phyloP scores from a whole-genome alignment of 2,888 invertebrate genomes.

The Marronus borbonicus region DNA sequence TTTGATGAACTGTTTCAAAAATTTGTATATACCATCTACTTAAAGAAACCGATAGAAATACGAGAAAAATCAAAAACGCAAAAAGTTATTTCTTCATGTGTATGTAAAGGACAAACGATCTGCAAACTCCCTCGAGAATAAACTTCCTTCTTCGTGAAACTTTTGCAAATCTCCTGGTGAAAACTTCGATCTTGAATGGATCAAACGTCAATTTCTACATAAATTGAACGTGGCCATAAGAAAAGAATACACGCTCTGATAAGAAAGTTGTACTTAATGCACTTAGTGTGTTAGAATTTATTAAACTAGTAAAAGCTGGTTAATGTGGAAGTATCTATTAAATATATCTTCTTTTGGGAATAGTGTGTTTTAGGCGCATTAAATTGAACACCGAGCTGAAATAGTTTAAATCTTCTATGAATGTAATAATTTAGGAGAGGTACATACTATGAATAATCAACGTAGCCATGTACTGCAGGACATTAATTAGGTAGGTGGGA shows the following conservation, averaged over 20 bases:
- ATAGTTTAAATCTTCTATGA: too few relatives aligned
- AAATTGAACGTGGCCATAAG: constrained; percentile 30
- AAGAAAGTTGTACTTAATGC: neutral
- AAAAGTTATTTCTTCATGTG: constrained; percentile 21
- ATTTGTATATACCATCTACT: neutral
- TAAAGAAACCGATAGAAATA: constrained; percentile 9
- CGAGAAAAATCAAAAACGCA: constrained; percentile 20
- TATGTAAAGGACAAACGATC: constrained; percentile 44
- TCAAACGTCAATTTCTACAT: constrained; percentile 26
- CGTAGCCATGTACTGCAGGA: too few relatives aligned
- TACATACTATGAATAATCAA: too few relatives aligned
- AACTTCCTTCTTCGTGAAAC: constrained; percentile 24
- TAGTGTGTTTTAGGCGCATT: too few relatives aligned
- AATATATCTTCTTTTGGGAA: too few relatives aligned
- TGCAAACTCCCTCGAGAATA: constrained; percentile 31
- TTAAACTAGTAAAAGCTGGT: too few relatives aligned
- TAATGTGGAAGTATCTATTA: too few relatives aligned
- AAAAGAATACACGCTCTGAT: constrained; percentile 16
- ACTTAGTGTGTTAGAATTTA: too few relatives aligned
- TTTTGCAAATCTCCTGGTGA: constrained; percentile 16
- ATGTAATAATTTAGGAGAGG: too few relatives aligned
- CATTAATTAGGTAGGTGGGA: too few relatives aligned
- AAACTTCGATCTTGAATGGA: constrained; percentile 41
- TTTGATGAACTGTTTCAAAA: neutral
- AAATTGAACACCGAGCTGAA: too few relatives aligned